A percentile compares a stretch with the other conserved stretches of the same genome.
Evolutionary conservation across 2,888 invertebrate genomes (phyloP).

Genomic region (Gasteruption jaculator): DNA sequence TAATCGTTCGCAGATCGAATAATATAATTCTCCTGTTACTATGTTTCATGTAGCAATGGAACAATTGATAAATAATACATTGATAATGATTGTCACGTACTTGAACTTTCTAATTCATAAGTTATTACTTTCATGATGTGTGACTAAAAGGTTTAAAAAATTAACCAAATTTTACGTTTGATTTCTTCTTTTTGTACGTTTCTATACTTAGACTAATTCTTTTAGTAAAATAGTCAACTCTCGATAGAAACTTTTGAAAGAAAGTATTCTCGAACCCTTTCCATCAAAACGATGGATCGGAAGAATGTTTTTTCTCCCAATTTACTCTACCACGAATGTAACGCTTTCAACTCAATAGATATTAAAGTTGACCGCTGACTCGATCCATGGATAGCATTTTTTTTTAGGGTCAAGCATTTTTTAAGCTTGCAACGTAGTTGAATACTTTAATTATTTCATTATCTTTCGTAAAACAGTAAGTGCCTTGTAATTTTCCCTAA

Average conservation of each 20-base stretch:
- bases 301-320: conserved; percentile 22
- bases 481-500: too few species aligned
- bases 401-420: too few species aligned
- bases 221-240: conserved; percentile 29
- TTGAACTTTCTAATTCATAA: neutral
- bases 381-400: conserved; percentile 34
- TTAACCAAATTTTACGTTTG: too few species aligned
- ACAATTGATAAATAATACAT: neutral
- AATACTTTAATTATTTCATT: too few species aligned
- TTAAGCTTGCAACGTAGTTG: too few species aligned
- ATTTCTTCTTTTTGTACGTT: too few species aligned
- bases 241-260: conserved; percentile 31
- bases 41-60: too few species aligned
- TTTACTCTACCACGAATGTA: conserved; percentile 41
- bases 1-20: neutral
- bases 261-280: conserved; percentile 21
- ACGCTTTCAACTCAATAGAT: conserved; percentile 33
- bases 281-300: conserved; percentile 36
- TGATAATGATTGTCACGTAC: neutral
- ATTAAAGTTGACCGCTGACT: conserved; percentile 37
- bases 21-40: too few species aligned
- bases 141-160: conserved; percentile 5
- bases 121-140: conserved; percentile 5
- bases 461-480: too few species aligned
- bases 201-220: conserved; percentile 31